phyloP scores from a whole-genome alignment of 2,797 vertebrate species.

The Premnoplex brunnescens region DNA sequence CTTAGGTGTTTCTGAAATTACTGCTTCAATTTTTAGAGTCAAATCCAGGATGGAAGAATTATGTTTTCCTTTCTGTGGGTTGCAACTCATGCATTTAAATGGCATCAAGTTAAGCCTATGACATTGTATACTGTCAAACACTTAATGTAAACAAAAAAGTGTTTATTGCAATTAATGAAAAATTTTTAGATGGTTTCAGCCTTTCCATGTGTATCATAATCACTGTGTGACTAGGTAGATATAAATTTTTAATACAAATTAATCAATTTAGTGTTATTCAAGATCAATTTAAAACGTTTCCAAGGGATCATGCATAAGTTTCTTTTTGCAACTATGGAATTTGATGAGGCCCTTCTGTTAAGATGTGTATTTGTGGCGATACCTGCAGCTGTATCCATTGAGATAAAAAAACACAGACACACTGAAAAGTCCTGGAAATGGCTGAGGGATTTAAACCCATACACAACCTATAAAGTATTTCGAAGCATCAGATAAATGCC shows the following conservation, averaged over 20 bases:
- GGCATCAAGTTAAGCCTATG: not conserved
- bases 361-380: not conserved
- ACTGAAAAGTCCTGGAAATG: not conserved
- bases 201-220: not conserved
- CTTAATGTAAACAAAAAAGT: not conserved
- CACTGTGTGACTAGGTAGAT: not conserved
- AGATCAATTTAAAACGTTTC: not conserved
- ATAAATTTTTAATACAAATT: not conserved
- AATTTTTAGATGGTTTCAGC: not conserved
- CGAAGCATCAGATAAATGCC: not conserved
- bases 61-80: not conserved
- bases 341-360: not conserved
- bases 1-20: slow-evolving; percentile 16
- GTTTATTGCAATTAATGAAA: not conserved
- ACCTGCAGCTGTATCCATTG: not conserved
- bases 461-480: not conserved
- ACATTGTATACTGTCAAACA: not conserved
- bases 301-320: accelerated
- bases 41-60: not conserved
- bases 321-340: not conserved
- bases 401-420: not conserved
- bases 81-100: not conserved
- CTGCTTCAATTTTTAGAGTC: slow-evolving; percentile 3
- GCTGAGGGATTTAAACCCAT: not conserved
- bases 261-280: not conserved